These are phyloP conservation scores for Nerophis ophidion DNA, from an alignment of 2,113 vertebrate species.

Conservation along the genomic window DNA sequence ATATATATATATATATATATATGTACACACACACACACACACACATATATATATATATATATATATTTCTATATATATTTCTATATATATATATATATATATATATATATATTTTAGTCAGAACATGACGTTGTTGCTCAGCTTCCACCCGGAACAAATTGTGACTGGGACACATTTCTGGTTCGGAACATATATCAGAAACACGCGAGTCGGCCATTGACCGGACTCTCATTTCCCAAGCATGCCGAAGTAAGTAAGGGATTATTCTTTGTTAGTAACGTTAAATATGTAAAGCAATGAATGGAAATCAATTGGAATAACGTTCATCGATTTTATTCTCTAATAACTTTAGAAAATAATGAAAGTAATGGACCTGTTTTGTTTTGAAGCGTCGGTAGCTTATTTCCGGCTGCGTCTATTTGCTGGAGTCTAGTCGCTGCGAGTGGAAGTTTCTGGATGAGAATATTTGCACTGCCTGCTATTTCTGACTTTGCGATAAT, in stretches of 20 bases:
- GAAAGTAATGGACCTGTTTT: background rate
- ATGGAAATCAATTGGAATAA: fast-evolving
- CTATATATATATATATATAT: too few species aligned
- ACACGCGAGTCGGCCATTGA: conserved; percentile 34
- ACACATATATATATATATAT: too few species aligned
- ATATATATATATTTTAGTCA: background rate
- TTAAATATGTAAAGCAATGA: background rate
- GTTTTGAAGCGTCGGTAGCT: background rate
- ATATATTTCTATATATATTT: too few species aligned
- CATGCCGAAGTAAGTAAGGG: conserved; percentile 68
- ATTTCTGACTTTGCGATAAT: too few species aligned
- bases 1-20: too few species aligned
- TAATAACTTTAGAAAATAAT: too few species aligned
- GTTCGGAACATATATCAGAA: conserved; percentile 17
- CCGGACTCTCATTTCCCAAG: conserved; percentile 5
- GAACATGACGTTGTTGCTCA: background rate
- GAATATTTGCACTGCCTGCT: background rate
- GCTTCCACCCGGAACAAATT: conserved; percentile 39
- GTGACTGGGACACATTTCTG: background rate
- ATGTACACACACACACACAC: too few species aligned
- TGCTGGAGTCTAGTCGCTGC: conserved; percentile 24
- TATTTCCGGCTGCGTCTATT: conserved; percentile 46
- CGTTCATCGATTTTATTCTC: background rate
- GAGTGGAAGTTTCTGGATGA: background rate
- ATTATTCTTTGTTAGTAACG: fast-evolving